Conservation (phyloP, 2,888 invertebrate species). For the Cephalotes varians region DNA sequence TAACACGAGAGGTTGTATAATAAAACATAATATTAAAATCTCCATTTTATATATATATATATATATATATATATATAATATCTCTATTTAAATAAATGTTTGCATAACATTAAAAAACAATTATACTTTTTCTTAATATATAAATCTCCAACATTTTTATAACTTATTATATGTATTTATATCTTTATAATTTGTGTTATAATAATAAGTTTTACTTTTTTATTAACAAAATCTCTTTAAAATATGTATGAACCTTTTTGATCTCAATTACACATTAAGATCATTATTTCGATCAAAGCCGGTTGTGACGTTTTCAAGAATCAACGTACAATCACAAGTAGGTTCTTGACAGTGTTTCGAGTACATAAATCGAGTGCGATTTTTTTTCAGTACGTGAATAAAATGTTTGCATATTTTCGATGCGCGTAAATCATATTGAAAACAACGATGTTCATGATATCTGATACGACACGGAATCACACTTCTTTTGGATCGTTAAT, state of each 20-base stretch:
- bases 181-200: background rate
- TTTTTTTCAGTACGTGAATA: constrained; percentile 1
- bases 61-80: background rate
- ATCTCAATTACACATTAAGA: background rate
- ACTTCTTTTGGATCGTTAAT: constrained; percentile 52
- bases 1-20: background rate
- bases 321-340: background rate
- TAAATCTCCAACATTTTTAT: no score
- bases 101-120: no score
- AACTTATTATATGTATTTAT: no score
- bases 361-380: background rate
- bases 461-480: background rate
- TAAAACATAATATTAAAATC: background rate
- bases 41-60: background rate
- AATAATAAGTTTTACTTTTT: background rate
- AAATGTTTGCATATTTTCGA: constrained; percentile 9
- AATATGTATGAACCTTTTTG: background rate
- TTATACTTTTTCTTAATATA: no score
- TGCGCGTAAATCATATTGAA: background rate
- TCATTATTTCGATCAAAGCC: background rate
- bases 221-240: background rate
- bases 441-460: background rate
- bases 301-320: constrained; percentile 14
- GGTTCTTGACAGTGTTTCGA: background rate
- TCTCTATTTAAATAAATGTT: background rate